Percentiles rank a stretch among this genome's conserved stretches.
Evolutionary conservation across 2,113 vertebrate species (phyloP).

Genomic region (Cyanistes caeruleus): DNA sequence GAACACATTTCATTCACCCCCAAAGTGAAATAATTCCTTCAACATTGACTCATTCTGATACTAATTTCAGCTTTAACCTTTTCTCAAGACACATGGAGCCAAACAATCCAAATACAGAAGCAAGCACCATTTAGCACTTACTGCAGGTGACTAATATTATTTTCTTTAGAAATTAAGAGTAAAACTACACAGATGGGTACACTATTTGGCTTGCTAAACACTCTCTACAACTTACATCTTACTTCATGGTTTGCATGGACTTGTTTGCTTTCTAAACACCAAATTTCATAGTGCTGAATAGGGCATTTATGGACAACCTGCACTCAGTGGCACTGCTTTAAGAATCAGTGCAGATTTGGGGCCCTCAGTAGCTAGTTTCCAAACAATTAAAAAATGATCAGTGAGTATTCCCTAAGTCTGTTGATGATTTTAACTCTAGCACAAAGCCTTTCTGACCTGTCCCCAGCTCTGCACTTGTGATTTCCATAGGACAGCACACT

Average conservation of each 20-base stretch:
- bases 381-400: not conserved
- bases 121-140: not conserved
- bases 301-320: not conserved
- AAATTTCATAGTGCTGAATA: not conserved
- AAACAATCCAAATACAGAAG: not conserved
- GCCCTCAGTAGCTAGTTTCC: not conserved
- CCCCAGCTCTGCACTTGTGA: not conserved
- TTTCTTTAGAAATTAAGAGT: not conserved
- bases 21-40: not conserved
- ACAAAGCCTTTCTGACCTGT: not conserved
- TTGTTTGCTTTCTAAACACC: not conserved
- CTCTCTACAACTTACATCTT: not conserved
- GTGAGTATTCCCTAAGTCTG: not conserved
- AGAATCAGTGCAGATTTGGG: not conserved
- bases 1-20: not conserved
- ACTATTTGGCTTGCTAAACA: not conserved
- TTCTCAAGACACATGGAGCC: not conserved
- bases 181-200: not conserved
- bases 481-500: not conserved
- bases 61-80: not conserved
- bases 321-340: not conserved
- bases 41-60: not conserved
- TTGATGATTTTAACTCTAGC: not conserved
- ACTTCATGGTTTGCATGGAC: not conserved
- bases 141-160: not conserved